These are phyloP conservation scores for Empidonax alnorum DNA, from an alignment of 2,113 vertebrate genomes.

Conservation along the genomic window DNA sequence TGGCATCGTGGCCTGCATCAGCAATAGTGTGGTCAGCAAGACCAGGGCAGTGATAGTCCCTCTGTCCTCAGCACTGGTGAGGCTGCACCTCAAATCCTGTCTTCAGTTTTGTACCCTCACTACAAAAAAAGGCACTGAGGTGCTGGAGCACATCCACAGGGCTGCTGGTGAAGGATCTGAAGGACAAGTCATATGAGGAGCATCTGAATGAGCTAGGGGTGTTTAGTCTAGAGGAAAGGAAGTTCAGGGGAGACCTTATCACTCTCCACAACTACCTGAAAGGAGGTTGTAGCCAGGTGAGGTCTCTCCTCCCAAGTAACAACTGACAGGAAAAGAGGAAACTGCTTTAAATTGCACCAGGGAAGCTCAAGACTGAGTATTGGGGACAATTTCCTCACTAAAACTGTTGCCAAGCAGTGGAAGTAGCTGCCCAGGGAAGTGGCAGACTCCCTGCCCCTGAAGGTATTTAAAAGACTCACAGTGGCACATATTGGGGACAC, in stretches of 20 bases:
- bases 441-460: not conserved
- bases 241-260: not conserved
- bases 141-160: accelerated
- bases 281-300: not conserved
- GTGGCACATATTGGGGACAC: not conserved
- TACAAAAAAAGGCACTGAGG: not conserved
- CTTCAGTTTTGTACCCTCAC: not conserved
- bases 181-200: not conserved
- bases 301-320: not conserved
- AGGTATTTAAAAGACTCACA: not conserved
- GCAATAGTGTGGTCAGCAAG: not conserved
- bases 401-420: not conserved
- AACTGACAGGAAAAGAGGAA: not conserved
- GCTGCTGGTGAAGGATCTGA: not conserved
- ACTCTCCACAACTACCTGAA: not conserved
- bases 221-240: not conserved
- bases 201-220: not conserved
- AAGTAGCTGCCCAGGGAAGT: not conserved
- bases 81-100: not conserved
- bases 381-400: not conserved
- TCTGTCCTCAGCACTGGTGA: accelerated
- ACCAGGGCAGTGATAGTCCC: accelerated
- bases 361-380: not conserved
- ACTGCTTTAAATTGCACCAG: not conserved
- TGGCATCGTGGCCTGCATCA: not conserved